Evolutionary conservation across 2,113 vertebrate genomes (phyloP).

Genomic region (Phylloscopus trochilus): DNA sequence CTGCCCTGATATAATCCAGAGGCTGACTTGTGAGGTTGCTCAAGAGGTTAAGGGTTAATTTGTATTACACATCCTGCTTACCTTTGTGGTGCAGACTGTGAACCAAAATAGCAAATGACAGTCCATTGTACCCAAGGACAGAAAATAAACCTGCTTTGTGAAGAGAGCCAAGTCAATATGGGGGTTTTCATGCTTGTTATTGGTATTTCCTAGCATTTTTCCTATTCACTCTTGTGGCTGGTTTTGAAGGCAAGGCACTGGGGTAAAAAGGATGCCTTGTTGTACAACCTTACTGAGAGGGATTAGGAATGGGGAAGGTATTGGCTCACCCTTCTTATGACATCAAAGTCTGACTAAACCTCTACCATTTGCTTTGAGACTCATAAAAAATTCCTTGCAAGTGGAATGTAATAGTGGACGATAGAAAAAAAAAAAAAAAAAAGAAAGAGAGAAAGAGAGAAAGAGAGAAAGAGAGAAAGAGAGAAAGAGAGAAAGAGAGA

Average conservation of each 20-base stretch:
- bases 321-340: neutral
- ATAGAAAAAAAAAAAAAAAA: neutral
- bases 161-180: neutral
- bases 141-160: neutral
- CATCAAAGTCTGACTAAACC: neutral
- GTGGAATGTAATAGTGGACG: neutral
- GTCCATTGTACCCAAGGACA: neutral
- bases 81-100: neutral
- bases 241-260: neutral
- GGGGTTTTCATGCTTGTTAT: neutral
- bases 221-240: neutral
- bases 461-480: no score
- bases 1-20: neutral
- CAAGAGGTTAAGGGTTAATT: neutral
- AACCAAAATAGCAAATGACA: neutral
- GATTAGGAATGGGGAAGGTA: neutral
- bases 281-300: neutral
- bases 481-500: no score
- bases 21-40: neutral
- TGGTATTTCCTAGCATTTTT: neutral
- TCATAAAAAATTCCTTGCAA: neutral
- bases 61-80: neutral
- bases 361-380: neutral
- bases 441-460: no score
- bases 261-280: neutral